Percentiles rank a stretch among this genome's conserved stretches.
phyloP scores from a whole-genome alignment of 1,140 invertebrate genomes.

The Apis laboriosa region DNA sequence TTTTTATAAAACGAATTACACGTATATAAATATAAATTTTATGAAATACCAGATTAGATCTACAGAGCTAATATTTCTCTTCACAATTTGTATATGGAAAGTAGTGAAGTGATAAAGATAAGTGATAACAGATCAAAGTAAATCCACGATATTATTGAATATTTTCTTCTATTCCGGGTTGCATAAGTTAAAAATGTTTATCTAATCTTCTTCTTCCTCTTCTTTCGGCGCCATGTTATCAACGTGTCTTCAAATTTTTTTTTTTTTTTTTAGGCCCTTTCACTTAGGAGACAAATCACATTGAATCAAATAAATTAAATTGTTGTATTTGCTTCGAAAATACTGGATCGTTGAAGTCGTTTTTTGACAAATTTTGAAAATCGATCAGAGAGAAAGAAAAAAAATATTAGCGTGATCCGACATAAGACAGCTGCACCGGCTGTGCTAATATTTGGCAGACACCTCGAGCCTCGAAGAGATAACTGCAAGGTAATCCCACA shows the following conservation, averaged over 20 bases:
- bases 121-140: neutral
- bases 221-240: constrained; percentile 18
- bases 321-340: neutral
- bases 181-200: constrained; percentile 46
- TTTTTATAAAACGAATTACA: neutral
- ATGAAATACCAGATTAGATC: neutral
- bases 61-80: neutral
- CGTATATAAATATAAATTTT: neutral
- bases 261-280: neutral
- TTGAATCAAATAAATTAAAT: neutral
- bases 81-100: neutral
- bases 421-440: constrained; percentile 55
- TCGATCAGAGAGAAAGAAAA: neutral
- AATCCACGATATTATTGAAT: neutral
- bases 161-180: constrained; percentile 11
- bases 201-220: constrained; percentile 43
- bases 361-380: neutral
- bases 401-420: constrained; percentile 10
- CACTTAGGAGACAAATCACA: too few relatives aligned
- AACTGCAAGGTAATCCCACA: constrained; percentile 36
- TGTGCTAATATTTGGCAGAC: constrained; percentile 67
- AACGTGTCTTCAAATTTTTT: neutral
- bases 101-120: neutral
- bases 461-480: constrained; percentile 43
- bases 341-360: neutral